Evolutionary conservation across 2,888 invertebrate species (phyloP).

Genomic region (Drosophila mettleri): DNA sequence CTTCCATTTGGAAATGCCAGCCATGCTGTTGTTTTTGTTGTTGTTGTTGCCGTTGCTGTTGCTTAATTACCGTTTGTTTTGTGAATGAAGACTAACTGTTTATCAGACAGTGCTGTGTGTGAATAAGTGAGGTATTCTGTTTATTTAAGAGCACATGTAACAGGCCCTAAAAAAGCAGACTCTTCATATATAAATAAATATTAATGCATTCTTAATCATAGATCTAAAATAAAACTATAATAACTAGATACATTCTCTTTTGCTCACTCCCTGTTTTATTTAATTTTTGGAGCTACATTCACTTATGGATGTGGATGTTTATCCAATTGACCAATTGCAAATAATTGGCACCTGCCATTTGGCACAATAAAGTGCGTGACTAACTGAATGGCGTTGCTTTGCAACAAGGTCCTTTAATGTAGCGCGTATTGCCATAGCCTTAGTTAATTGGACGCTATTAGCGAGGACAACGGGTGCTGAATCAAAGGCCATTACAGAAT

Average conservation of each 20-base stretch:
- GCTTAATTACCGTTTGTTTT: slow-evolving; percentile 53
- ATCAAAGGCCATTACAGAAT: slow-evolving; percentile 30
- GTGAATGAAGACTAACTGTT: slow-evolving; percentile 52
- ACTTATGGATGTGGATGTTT: neutral
- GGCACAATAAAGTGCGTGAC: slow-evolving; percentile 1
- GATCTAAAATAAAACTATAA: no score
- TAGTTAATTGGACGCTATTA: slow-evolving; percentile 65
- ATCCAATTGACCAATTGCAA: neutral
- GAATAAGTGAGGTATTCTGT: neutral
- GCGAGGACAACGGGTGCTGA: slow-evolving; percentile 46
- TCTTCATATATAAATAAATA: neutral
- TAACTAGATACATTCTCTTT: no score
- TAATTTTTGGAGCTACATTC: neutral
- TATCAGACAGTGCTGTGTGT: neutral
- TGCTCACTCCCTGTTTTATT: no score
- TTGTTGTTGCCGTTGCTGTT: slow-evolving; percentile 22
- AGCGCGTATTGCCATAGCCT: slow-evolving; percentile 19
- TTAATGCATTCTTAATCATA: no score
- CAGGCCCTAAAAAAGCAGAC: neutral
- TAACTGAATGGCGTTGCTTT: slow-evolving; percentile 27
- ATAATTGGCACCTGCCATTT: slow-evolving; percentile 7
- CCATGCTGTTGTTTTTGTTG: slow-evolving; percentile 12
- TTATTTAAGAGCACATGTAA: neutral
- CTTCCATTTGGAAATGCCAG: slow-evolving; percentile 3
- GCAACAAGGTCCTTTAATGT: slow-evolving; percentile 12